Evolutionary conservation across 2,113 vertebrate genomes (phyloP).

Genomic region (Cacatua alba): DNA sequence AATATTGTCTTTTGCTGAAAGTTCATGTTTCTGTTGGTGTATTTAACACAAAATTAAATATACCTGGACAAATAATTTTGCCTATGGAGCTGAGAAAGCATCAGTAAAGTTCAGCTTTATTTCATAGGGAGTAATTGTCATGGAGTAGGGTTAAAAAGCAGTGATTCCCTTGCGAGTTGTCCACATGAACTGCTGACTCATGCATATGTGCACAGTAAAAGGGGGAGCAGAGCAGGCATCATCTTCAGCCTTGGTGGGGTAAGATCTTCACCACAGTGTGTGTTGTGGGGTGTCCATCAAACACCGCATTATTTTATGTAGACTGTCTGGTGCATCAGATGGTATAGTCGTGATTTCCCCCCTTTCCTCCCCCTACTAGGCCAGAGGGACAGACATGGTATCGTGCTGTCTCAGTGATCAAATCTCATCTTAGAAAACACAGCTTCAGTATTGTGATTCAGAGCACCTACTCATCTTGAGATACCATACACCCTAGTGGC

Average conservation of each 20-base stretch:
- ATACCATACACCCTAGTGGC: background rate
- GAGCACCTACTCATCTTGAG: background rate
- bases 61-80: background rate
- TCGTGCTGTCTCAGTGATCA: background rate
- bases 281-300: background rate
- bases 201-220: rapidly evolving
- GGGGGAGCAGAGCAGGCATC: background rate
- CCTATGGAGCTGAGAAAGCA: background rate
- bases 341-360: background rate
- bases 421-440: background rate
- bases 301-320: background rate
- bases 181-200: background rate
- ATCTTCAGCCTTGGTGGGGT: background rate
- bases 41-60: background rate
- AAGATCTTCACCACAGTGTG: background rate
- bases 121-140: background rate
- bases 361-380: background rate
- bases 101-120: background rate
- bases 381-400: background rate
- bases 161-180: background rate
- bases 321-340: background rate
- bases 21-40: background rate
- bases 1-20: background rate
- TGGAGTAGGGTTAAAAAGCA: background rate
- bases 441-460: background rate